phyloP scores from a whole-genome alignment of 2,888 invertebrate species.

The Caenorhabditis sp. region DNA sequence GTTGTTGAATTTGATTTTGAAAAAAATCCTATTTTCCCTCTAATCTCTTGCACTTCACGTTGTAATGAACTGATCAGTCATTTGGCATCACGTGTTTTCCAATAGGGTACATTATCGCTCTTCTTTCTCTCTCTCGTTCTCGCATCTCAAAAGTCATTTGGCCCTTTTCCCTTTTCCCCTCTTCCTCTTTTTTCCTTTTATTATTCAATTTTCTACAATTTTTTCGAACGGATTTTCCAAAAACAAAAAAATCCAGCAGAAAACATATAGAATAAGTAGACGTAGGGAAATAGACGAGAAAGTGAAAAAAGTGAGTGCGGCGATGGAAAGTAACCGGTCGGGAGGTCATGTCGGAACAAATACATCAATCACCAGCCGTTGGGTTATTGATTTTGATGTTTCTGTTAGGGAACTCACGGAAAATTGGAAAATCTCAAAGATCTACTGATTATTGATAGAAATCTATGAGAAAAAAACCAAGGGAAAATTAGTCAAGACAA shows the following conservation, averaged over 20 bases:
- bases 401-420: no score
- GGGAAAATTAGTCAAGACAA: no score
- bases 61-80: conserved; percentile 45
- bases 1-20: no score
- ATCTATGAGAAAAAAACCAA: no score
- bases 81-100: conserved; percentile 51
- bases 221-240: no score
- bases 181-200: conserved; percentile 10
- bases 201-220: background rate
- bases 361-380: conserved; percentile 50
- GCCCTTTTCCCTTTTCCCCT: conserved; percentile 2
- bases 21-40: no score
- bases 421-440: no score
- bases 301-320: background rate
- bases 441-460: no score
- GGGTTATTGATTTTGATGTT: no score
- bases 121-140: conserved; percentile 7
- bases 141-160: conserved; percentile 49
- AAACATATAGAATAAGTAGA: no score
- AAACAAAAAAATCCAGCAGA: no score
- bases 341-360: conserved; percentile 28
- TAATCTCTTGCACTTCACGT: conserved; percentile 27
- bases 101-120: conserved; percentile 46
- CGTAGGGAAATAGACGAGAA: background rate
- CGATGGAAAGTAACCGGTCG: background rate